phyloP scores from a whole-genome alignment of 2,797 vertebrate species.

The Scyliorhinus canicula region DNA sequence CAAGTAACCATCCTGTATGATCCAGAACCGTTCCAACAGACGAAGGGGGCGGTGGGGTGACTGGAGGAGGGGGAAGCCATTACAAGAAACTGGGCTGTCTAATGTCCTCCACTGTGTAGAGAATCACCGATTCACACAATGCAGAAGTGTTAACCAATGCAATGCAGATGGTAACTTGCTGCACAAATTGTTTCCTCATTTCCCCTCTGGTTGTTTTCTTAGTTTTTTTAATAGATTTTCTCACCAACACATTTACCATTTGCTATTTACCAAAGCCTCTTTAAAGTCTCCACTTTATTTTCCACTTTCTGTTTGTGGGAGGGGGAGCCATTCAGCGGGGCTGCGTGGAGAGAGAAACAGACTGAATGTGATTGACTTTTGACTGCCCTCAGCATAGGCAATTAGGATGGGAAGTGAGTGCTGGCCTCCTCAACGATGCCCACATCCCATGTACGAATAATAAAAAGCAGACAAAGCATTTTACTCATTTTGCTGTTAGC shows the following conservation, averaged over 20 bases:
- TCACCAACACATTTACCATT: background rate
- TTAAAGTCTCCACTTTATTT: background rate
- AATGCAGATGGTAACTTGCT: background rate
- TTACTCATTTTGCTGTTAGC: background rate
- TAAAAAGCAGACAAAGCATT: background rate
- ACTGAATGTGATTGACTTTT: too few relatives aligned
- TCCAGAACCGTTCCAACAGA: background rate
- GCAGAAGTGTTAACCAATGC: background rate
- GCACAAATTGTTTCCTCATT: background rate
- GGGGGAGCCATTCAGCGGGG: background rate
- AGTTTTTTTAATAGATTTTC: background rate
- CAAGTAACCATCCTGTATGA: background rate
- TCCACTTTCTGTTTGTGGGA: too few relatives aligned
- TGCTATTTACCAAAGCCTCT: background rate
- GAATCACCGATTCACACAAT: background rate
- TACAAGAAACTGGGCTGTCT: background rate
- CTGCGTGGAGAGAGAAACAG: background rate
- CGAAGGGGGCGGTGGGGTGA: background rate
- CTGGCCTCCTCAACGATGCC: too few relatives aligned
- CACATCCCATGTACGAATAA: too few relatives aligned
- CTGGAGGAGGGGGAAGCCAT: background rate
- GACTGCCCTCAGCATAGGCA: too few relatives aligned
- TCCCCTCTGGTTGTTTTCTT: background rate
- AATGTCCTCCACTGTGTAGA: background rate
- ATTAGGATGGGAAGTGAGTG: too few relatives aligned